Percentiles rank a stretch among this genome's conserved stretches.
Evolutionary conservation across 2,888 invertebrate genomes (phyloP).

Genomic region (Diaprepes abbreviatus): DNA sequence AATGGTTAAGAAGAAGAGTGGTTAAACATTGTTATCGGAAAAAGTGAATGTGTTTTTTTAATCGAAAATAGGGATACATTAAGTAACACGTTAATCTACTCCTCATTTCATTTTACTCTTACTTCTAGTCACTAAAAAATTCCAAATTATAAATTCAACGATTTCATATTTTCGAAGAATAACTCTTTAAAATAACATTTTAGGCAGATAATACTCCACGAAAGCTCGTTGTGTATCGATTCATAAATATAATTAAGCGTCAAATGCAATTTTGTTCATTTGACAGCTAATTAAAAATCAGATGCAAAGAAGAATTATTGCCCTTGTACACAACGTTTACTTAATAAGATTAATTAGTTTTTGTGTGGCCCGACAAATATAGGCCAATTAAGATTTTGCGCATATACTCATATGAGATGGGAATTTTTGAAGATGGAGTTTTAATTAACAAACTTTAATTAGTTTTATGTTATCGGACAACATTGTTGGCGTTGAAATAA

Average conservation of each 20-base stretch:
- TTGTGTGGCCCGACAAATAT: conserved; percentile 52
- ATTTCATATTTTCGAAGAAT: conserved; percentile 4
- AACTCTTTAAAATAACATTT: conserved; percentile 52
- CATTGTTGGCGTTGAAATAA: not conserved
- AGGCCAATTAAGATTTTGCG: conserved; percentile 37
- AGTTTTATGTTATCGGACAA: conserved; percentile 15
- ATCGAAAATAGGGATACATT: too few relatives aligned
- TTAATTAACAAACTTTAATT: conserved; percentile 37
- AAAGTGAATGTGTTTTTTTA: too few relatives aligned
- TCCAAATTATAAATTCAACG: too few relatives aligned
- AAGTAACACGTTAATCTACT: too few relatives aligned
- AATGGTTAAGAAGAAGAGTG: too few relatives aligned
- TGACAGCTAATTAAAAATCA: conserved; percentile 67
- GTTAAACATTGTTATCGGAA: too few relatives aligned
- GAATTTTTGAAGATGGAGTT: conserved; percentile 30
- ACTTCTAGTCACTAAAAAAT: too few relatives aligned
- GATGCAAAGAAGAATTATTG: conserved; percentile 56
- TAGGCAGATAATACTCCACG: conserved; percentile 53
- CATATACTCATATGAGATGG: conserved; percentile 25
- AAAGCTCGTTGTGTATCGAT: conserved; percentile 56
- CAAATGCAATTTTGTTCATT: conserved; percentile 65
- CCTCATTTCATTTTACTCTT: too few relatives aligned
- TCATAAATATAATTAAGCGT: conserved; percentile 64
- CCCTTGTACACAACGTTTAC: conserved; percentile 31
- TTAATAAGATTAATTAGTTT: conserved; percentile 60